These are phyloP conservation scores for Muntiacus muntjak DNA, from an alignment of 2,113 vertebrate species.

Conservation along the genomic window DNA sequence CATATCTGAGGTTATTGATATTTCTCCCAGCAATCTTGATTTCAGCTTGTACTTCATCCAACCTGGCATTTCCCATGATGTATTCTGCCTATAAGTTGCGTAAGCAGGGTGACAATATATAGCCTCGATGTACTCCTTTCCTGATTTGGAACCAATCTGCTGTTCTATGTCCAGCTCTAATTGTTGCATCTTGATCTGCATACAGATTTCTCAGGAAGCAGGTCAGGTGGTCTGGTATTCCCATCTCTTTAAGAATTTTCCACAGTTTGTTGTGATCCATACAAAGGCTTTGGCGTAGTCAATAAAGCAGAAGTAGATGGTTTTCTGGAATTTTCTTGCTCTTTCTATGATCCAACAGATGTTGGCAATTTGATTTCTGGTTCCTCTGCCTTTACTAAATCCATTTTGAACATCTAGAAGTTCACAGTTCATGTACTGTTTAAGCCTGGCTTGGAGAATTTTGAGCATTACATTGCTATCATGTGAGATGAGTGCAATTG, in stretches of 20 bases:
- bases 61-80: background rate
- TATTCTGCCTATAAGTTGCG: background rate
- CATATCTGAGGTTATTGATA: background rate
- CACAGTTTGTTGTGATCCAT: background rate
- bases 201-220: background rate
- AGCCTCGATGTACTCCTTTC: rapidly evolving
- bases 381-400: background rate
- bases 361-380: background rate
- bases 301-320: background rate
- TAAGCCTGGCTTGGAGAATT: background rate
- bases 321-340: background rate
- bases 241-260: background rate
- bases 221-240: background rate
- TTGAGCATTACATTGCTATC: background rate
- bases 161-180: background rate
- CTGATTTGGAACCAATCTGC: background rate
- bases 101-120: background rate
- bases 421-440: background rate
- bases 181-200: background rate
- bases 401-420: background rate
- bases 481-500: background rate
- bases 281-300: background rate
- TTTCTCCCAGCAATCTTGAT: background rate
- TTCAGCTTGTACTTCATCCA: background rate
- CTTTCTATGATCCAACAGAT: background rate